phyloP scores from a whole-genome alignment of 2,113 vertebrate genomes.

The Desmodus rotundus region DNA sequence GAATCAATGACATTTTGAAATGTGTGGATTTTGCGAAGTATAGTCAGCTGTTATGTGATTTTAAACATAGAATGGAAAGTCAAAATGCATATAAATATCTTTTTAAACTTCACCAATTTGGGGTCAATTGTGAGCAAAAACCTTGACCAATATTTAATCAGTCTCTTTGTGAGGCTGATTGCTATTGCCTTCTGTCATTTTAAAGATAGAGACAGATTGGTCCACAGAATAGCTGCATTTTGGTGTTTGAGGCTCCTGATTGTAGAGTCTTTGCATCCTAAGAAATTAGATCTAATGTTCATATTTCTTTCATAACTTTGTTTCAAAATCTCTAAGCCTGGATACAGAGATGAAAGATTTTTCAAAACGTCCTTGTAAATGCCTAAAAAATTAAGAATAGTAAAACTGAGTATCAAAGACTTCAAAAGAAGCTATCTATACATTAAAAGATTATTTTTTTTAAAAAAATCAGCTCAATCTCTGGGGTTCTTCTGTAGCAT shows the following conservation, averaged over 20 bases:
- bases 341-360: not conserved
- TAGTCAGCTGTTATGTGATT: not conserved
- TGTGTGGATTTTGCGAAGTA: not conserved
- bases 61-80: not conserved
- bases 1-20: conserved; percentile 8
- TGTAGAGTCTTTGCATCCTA: not conserved
- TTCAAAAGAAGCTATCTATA: not conserved
- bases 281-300: not conserved
- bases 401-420: not conserved
- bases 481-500: too few relatives aligned
- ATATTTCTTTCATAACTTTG: not conserved
- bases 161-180: not conserved
- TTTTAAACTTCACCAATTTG: not conserved
- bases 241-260: not conserved
- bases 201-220: not conserved
- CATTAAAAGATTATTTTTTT: not conserved
- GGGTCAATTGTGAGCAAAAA: not conserved
- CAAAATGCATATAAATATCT: not conserved
- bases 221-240: not conserved
- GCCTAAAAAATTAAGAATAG: not conserved
- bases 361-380: conserved; percentile 18
- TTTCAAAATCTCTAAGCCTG: not conserved
- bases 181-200: not conserved
- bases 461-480: too few relatives aligned
- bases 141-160: not conserved